Evolutionary conservation across 2,113 vertebrate species (phyloP), one percentile per base, ranked within the genome.

Genomic region (Etheostoma cragini): DNA sequence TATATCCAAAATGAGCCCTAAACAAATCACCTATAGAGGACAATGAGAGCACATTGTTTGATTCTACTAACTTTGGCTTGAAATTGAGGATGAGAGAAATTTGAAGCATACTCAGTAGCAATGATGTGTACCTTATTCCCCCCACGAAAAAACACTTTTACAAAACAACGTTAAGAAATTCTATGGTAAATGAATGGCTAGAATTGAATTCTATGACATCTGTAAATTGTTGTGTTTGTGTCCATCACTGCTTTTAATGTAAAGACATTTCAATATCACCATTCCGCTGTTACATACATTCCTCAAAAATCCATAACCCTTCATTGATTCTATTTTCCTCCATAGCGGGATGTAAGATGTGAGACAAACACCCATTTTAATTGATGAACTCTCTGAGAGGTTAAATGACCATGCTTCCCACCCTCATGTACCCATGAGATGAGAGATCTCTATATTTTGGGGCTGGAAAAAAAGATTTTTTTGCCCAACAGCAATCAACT

Each of bases 11-110:
- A 86, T 67, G 56, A 84, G 57, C 75, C 69, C 2, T 22, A 67
- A 58, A 85, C 45, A 81, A 49, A 85, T 86, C 72, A 69, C 54
- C 47, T 71, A 73, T 56, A 80, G 76, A 89, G 78, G 86, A 88
- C 71, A 72, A 69, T 50, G 53, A 54, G 65, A 69, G 46, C 53
- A 72, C 62, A 54, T 7, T 21, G 47, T 66, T 66, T 71, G 33
- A 58, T 67, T 26, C 52, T 3, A 19, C 45, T 76, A 63, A 76
- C 45, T 75, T 63, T 68, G 47, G 46, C 60, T 80, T 65, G 64
- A 62, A 52, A 60, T 17, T 53, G 53, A 67, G 47, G 38, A 58
- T 53, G 17, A 46, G 26, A 58, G 16, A 42, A 67, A 46, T 47
- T 24, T 42, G 21, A 46, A 33, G 22, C 3, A 0, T 46, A 24